Base-by-base conservation (phyloP, 92 coral and sea anemone genomes). In the Epizoanthus rinbou region DNA sequence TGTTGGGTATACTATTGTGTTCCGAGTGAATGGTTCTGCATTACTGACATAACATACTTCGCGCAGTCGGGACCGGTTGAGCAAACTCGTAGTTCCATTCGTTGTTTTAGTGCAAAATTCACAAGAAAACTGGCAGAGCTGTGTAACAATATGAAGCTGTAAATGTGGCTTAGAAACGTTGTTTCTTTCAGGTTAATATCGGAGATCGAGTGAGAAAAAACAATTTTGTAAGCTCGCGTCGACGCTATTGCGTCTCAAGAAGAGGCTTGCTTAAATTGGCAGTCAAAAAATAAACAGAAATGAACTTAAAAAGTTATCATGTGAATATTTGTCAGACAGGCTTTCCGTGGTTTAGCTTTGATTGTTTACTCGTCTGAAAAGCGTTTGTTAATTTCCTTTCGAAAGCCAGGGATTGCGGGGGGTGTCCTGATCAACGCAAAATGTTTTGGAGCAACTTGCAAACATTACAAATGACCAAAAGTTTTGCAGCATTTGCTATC, bases 11-110 rank as follows among this genome's bases (percentile, higher is more conserved):
- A 78, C 81, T 63, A 64, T 84, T 54, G 50, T 21, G 58, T 41
- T 84, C 24, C 76, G 5, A 25, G 57, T 28, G 67, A 64, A 41
- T 85, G 74, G 81, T 85, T 73, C 72, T 71, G 79, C 79, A 64
- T 73, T 47, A 28, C 18, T 57, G 76, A 57, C 37, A 47, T 37
- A 80, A 62, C 21, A 47, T 76, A 18, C 35, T 31, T 17, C 47
- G 69, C 57, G 66, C 52, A 69, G 15, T 37, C 70, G 22, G 10
- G 37, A 64, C 70, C 17, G 11, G 28, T 64, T 64, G 70, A 45
- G 73, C 47, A 47, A 16, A 31, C 43, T 67, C 31, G 79, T 31
- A n/a, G 64, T 67, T 81, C 50, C 47, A 81, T 21, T 41, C 35
- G 59, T 57, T 76, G 58, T 60, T 17, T 78, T 5, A 63, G 64